These are phyloP conservation scores for Allygus modestus DNA, from an alignment of 2,888 invertebrate species.

Conservation along the genomic window DNA sequence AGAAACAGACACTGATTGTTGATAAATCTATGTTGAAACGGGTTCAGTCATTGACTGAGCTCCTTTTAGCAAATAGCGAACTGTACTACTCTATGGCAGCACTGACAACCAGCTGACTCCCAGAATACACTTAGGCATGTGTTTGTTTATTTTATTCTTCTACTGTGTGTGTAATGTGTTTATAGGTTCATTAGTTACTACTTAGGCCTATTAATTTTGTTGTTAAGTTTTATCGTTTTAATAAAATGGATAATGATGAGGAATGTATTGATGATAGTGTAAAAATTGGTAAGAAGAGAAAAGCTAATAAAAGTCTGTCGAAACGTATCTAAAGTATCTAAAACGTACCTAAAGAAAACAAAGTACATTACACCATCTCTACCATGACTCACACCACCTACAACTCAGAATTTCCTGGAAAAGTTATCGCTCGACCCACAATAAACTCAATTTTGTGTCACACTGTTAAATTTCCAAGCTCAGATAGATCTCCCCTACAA, in stretches of 20 bases:
- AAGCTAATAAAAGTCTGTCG: slow-evolving; percentile 35
- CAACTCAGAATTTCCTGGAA: slow-evolving; percentile 12
- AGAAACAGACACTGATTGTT: too few species aligned
- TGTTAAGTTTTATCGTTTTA: too few species aligned
- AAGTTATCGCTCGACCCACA: background rate
- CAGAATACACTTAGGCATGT: background rate
- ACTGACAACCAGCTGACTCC: slow-evolving; percentile 37
- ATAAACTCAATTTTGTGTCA: slow-evolving; percentile 17
- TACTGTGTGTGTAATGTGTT: background rate
- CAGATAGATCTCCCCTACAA: slow-evolving; percentile 23
- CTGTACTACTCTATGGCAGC: slow-evolving; percentile 32
- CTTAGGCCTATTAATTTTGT: too few species aligned
- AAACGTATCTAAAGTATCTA: slow-evolving; percentile 24
- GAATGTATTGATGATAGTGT: too few species aligned
- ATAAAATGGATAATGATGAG: slow-evolving; percentile 28
- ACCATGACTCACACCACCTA: slow-evolving; percentile 31
- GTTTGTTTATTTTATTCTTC: slow-evolving; percentile 8
- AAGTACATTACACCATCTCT: slow-evolving; percentile 16
- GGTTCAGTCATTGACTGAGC: slow-evolving; percentile 41
- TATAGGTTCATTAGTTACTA: background rate
- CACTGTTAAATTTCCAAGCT: slow-evolving; percentile 4
- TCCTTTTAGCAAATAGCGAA: slow-evolving; percentile 16
- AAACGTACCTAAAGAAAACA: slow-evolving; percentile 24
- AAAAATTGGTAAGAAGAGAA: background rate
- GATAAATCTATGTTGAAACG: slow-evolving; percentile 1